Evolutionary conservation across 2,113 vertebrate species (phyloP), one percentile per base, ranked within the genome.

Genomic region (Oncorhynchus nerka): DNA sequence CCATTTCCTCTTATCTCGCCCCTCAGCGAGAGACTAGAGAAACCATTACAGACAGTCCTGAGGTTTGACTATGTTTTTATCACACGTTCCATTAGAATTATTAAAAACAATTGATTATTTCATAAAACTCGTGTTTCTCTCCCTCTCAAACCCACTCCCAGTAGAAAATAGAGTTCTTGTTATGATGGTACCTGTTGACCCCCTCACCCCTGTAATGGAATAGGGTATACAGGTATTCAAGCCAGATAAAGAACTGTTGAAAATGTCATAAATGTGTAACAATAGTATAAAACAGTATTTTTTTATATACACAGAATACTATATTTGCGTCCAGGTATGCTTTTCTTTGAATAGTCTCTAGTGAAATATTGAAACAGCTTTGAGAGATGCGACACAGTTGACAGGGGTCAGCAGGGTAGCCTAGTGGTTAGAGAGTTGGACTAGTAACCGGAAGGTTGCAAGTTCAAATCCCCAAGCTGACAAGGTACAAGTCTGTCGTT

Each of bases 31-130:
- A 70, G 30, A 57, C 28, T 26, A 48, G 62, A 49, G 49, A 67
- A 16, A 51, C 72, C 68, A 67, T 79, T 74, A 78, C 76, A 88
- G 70, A 70, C 66, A 77, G 51, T 65, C 68, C 51, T 3, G 24
- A 70, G 70, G 82, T 81, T 86, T 66, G 51, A 86, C 79, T 66
- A 16, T 72, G 22, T 88, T 75, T 72, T 79, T 70, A 68, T 80
- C 72, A 68, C 85, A 76, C 68, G 68, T 82, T 76, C 66, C 81
- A 83, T 85, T 86, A 84, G 89, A 87, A 68, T 89, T 87, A 84
- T 90, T 89, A 81, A 87, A 89, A 77, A 75, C 84, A 84, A 84
- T 75, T 16, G 79, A 87, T 83, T 84, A 67, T 51, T 59, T 75
- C 73, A 51, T 66, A 19, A 55, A 70, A 57, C 57, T 66, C 2